A percentile compares a stretch with the other conserved stretches of the same genome.
These are phyloP conservation scores for Panonychus citri DNA, from an alignment of 1,140 invertebrate genomes.

Conservation along the genomic window DNA sequence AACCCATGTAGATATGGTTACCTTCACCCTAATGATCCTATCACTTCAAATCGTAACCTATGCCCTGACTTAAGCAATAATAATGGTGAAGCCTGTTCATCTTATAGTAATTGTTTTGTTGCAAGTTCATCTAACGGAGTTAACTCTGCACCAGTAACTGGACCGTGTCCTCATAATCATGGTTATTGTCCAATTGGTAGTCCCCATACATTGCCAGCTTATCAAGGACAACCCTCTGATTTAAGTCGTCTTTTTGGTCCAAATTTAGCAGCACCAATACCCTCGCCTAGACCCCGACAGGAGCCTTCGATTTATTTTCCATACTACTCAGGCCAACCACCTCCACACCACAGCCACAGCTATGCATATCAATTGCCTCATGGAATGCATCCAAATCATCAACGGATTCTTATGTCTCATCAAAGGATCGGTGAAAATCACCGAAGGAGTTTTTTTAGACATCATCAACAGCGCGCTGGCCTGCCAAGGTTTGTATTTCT, in stretches of 20 bases:
- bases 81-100: background rate
- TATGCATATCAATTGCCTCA: constrained; percentile 17
- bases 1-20: too few relatives aligned
- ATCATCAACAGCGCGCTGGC: background rate
- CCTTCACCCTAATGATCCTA: too few relatives aligned
- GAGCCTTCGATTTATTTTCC: background rate
- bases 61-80: background rate
- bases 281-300: background rate
- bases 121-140: background rate
- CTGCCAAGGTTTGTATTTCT: background rate
- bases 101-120: background rate
- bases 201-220: background rate
- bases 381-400: constrained; percentile 44
- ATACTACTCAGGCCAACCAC: constrained; percentile 1
- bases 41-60: background rate
- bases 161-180: constrained; percentile 3
- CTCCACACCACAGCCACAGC: background rate
- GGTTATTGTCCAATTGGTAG: background rate
- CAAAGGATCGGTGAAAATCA: constrained; percentile 43
- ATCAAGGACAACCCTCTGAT: background rate
- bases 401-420: constrained; percentile 43
- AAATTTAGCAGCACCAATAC: background rate
- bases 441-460: constrained; percentile 15
- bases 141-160: background rate
- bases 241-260: background rate